Base-by-base conservation (phyloP, 1,140 invertebrate genomes). In the Drosophila burlai region DNA sequence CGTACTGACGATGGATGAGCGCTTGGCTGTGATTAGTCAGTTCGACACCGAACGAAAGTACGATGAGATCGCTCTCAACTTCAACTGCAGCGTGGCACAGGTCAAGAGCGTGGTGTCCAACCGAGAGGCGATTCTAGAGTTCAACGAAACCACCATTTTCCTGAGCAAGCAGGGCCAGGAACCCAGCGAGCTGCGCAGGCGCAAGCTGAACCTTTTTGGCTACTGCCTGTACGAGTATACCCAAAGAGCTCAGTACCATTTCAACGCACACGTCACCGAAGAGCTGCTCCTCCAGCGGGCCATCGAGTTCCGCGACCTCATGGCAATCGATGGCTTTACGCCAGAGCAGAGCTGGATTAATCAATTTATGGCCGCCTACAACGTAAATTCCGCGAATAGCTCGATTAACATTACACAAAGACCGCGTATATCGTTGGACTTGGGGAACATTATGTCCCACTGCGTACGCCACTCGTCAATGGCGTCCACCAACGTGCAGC, bases 21-120 rank as follows among this genome's bases (percentile, higher is more conserved):
- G 87, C 4, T 80, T 92, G 16, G 74, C 69, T 26, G 91, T 55
- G 21, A 92, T 92, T 8, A 49, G 65, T 2, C 91, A 87, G n/a
- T 92, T 86, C 47, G 84, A 92, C 50, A 73, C 76, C 11, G 55
- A 76, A 26, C 91, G 84, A 6, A 84, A 82, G 80, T 92, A 91
- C 45, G 83, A 66, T 10, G 83, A 90, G 49, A 77, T 92, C 8
- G 91, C 91, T 4, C 76, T 75, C 24, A 91, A 82, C 45, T 92
- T 92, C 52, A 92, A 92, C 49, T 92, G 91, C 31, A 91, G 82
- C 62, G 83, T 80, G 84, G 84, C 90, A 57, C 91, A 92, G 57
- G 91, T 92, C 54, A 92, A 83, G 26, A 91, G 78, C 58, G 91
- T 92, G 3, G 61, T 92, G 5, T n/a, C 69, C 3, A 92, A 92